Evolutionary conservation across 2,888 invertebrate species (phyloP).

Genomic region (Dryococelus australis): DNA sequence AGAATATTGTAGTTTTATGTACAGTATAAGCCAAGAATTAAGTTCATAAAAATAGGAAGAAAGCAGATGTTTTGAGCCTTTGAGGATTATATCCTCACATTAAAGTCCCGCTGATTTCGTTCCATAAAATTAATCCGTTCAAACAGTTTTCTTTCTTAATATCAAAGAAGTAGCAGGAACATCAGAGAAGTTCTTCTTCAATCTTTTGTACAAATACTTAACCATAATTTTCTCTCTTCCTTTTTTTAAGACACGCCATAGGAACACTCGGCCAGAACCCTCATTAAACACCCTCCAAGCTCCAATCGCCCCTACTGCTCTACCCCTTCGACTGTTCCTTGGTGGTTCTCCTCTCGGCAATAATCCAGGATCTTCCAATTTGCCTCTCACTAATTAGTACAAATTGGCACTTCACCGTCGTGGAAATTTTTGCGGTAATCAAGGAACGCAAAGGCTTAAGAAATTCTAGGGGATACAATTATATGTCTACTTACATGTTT

Average conservation of each 20-base stretch:
- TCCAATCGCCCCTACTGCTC: constrained; percentile 28
- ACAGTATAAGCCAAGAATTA: no score
- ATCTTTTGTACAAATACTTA: constrained; percentile 2
- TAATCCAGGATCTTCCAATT: constrained; percentile 43
- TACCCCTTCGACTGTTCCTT: not conserved
- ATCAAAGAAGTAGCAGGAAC: not conserved
- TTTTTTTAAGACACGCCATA: not conserved
- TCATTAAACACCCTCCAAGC: not conserved
- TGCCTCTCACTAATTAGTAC: constrained; percentile 41
- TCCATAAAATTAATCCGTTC: not conserved
- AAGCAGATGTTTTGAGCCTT: no score
- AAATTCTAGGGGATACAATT: not conserved
- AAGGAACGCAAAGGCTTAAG: not conserved
- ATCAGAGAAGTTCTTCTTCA: not conserved
- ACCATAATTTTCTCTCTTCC: not conserved
- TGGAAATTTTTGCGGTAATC: constrained; percentile 24
- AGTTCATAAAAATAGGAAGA: no score
- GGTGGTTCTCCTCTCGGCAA: constrained; percentile 34
- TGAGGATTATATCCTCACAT: no score
- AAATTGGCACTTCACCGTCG: constrained; percentile 44
- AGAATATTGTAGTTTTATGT: no score
- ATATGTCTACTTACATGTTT: constrained; percentile 3
- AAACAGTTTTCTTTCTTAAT: not conserved
- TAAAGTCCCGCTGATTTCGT: not conserved
- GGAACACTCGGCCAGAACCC: not conserved